These are phyloP conservation scores for Hippocampus guttulatus DNA, from an alignment of 2,113 vertebrate species.

Conservation along the genomic window DNA sequence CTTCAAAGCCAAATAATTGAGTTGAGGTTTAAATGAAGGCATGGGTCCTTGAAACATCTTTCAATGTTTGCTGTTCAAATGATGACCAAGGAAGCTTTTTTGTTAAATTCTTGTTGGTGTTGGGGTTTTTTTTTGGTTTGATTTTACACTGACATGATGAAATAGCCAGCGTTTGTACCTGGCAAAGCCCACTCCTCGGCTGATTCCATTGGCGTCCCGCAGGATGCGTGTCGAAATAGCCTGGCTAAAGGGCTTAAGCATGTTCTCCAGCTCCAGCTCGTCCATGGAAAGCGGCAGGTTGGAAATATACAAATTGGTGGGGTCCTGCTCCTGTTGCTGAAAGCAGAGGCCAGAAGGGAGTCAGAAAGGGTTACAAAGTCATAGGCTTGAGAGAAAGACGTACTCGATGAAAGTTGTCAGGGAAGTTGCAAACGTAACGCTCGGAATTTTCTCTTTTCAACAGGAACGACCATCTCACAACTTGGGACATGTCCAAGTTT, in stretches of 20 bases:
- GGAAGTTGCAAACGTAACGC: not conserved
- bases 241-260: conserved; percentile 92
- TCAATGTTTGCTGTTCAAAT: not conserved
- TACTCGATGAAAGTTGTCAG: not conserved
- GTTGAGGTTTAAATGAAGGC: no score
- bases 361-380: conserved; percentile 5
- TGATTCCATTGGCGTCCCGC: conserved; percentile 82
- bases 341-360: conserved; percentile 4
- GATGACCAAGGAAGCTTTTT: not conserved
- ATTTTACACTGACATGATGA: not conserved
- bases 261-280: conserved; percentile 87
- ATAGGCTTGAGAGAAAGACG: not conserved
- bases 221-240: conserved; percentile 91
- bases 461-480: no score
- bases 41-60: no score
- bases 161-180: conserved; percentile 65
- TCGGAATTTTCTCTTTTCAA: not conserved
- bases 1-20: no score
- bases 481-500: no score
- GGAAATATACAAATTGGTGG: conserved; percentile 92
- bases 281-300: conserved; percentile 89
- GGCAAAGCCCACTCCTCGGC: conserved; percentile 89
- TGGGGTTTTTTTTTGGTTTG: not conserved
- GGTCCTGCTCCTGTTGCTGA: conserved; percentile 96
- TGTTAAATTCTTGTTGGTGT: not conserved